A percentile compares a stretch with the other conserved stretches of the same genome.
Conservation (phyloP, 1,140 invertebrate genomes). For the Papilio helenus region DNA sequence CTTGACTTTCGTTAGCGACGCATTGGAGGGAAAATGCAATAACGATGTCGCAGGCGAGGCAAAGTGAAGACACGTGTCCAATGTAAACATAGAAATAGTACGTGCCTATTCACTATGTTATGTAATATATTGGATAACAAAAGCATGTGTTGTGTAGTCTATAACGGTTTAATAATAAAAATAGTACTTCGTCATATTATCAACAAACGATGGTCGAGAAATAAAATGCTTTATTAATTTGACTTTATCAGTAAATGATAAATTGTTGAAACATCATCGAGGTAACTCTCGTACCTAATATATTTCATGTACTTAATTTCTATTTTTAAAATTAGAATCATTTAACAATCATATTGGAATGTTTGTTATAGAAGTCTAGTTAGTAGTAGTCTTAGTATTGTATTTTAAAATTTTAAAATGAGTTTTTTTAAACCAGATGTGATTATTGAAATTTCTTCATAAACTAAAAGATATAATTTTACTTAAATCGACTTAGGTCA, state of each 20-base stretch:
- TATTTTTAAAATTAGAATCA: too few relatives aligned
- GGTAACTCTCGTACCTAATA: too few relatives aligned
- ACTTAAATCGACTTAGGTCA: neutral
- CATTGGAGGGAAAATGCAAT: conserved; percentile 20
- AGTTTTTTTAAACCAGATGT: neutral
- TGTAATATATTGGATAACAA: conserved; percentile 26
- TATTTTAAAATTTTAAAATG: neutral
- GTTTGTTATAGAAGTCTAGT: neutral
- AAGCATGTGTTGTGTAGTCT: conserved; percentile 13
- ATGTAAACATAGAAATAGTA: conserved; percentile 29
- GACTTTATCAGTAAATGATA: too few relatives aligned
- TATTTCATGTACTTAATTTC: too few relatives aligned
- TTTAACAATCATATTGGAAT: too few relatives aligned
- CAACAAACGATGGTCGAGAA: neutral
- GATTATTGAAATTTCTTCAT: neutral
- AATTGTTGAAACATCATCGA: too few relatives aligned
- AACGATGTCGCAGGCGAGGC: neutral
- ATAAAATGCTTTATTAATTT: too few relatives aligned
- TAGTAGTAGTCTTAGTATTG: neutral
- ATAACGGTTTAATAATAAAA: neutral
- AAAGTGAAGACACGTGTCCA: conserved; percentile 27
- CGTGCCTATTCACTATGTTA: conserved; percentile 24
- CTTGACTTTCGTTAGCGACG: conserved; percentile 19
- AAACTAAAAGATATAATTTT: neutral
- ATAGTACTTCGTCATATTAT: neutral